Base-by-base conservation (phyloP, 2,888 invertebrate species). In the Thereva unica region DNA sequence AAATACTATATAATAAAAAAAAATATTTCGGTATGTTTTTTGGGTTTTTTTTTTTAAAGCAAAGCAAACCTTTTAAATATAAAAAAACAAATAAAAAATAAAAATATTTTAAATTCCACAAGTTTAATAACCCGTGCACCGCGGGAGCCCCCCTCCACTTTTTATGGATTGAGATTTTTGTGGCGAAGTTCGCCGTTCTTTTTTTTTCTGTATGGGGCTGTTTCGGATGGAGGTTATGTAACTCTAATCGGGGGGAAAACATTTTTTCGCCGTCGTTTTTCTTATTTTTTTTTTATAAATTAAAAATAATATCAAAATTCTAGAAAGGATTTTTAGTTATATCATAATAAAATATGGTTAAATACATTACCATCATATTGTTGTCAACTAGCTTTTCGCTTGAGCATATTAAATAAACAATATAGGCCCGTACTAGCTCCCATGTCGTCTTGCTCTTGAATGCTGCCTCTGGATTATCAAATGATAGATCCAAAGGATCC, bases 371-470 rank as follows among this genome's bases (percentile, higher is more conserved):
- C 93, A 89, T 87, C 85, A 89, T 91, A 79, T 97, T 96, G 83
- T 97, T 88, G 78, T 95, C 92, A 72, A 97, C 97, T 73, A 97
- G 82, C 79, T 88, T 89, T 76, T 91, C 88, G 77, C 92, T 85
- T 67, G 93, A 91, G 83, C 97, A 97, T 79, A 97, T 84, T 78
- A 91, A 89, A 82, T 97, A 96, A 73, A 97, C 97, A 77, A 95
- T 75, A 79, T 94, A 91, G 47, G 95, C 96, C 72, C 97, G 86
- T 61, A 95, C 78, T 73, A 98, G 86, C 83, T 98, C 97, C 83
- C 86, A 88, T 73, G 92, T 96, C 74, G 93, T 94, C 85, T 97
- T 97, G 83, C 95, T 95, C 81, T 94, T 93, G 84, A 95, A 98
- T 37, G 97, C 92, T 73, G 95, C 94, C 75, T 89, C 84, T 37